A percentile compares a stretch with the other conserved stretches of the same genome.
Conservation (phyloP, 2,888 invertebrate genomes). For the Xestobium rufovillosum region DNA sequence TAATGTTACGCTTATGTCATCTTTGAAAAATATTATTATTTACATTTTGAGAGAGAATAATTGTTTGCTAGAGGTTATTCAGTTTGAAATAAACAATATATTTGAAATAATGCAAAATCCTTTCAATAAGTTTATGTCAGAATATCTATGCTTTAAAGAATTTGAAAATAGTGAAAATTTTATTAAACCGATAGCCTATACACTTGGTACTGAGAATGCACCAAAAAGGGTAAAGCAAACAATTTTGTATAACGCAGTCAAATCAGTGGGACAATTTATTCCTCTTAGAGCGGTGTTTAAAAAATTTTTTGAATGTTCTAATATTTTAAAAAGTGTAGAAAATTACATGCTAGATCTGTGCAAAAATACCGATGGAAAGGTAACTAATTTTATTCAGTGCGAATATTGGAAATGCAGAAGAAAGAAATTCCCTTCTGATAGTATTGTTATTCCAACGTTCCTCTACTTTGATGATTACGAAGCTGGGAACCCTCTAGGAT, state of each 20-base stretch:
- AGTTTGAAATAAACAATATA: background rate
- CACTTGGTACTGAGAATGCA: background rate
- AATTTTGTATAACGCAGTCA: background rate
- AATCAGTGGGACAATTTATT: slow-evolving; percentile 3
- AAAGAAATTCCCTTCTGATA: slow-evolving; percentile 5
- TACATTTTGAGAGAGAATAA: background rate
- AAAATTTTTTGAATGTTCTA: slow-evolving; percentile 8
- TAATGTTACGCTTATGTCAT: background rate
- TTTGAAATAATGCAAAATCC: background rate
- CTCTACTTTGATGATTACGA: slow-evolving; percentile 28
- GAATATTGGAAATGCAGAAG: slow-evolving; percentile 13
- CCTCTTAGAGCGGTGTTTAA: slow-evolving; percentile 8
- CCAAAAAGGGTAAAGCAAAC: background rate
- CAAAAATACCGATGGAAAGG: slow-evolving; percentile 1
- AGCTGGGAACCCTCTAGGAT: slow-evolving; percentile 27
- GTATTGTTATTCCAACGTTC: slow-evolving; percentile 20
- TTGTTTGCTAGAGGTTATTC: no score
- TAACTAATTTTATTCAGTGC: slow-evolving; percentile 15
- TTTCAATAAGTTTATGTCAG: background rate
- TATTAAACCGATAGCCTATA: background rate
- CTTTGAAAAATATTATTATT: background rate
- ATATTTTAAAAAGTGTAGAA: background rate
- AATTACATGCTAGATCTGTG: slow-evolving; percentile 2
- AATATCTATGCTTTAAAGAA: slow-evolving; percentile 1
- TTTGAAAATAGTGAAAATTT: background rate